phyloP scores from a whole-genome alignment of 2,113 vertebrate genomes.

The Pygathrix nemaeus region DNA sequence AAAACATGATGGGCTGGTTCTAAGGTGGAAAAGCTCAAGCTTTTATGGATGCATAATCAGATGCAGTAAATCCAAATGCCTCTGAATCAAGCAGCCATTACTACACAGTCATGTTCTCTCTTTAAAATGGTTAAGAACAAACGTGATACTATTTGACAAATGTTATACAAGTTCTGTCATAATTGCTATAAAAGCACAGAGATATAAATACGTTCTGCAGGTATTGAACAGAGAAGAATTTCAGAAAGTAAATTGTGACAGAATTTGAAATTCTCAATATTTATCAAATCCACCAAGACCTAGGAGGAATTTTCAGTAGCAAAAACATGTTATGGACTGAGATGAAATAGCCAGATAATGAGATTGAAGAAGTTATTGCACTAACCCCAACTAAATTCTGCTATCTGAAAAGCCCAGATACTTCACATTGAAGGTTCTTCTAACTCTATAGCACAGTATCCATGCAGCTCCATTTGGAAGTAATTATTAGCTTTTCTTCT shows the following conservation, averaged over 20 bases:
- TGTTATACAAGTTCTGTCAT: background rate
- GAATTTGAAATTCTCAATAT: constrained; percentile 32
- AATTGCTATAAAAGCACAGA: background rate
- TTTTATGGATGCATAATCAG: background rate
- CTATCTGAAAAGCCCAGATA: background rate
- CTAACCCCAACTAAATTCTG: background rate
- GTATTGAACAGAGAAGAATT: constrained; percentile 39
- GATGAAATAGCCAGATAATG: background rate
- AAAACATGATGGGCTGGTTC: background rate
- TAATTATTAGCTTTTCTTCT: background rate
- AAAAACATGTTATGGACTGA: background rate
- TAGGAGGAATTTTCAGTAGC: constrained; percentile 3
- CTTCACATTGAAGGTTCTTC: background rate
- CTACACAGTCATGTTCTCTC: background rate
- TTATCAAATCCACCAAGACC: constrained; percentile 15
- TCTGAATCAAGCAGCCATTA: background rate
- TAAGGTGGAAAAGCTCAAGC: background rate
- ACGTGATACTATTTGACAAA: background rate
- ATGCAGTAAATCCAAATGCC: background rate
- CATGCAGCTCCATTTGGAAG: background rate
- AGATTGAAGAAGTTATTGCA: background rate
- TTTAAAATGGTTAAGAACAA: constrained; percentile 11
- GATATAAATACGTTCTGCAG: background rate
- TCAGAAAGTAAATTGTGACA: background rate
- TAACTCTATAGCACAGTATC: background rate